phyloP scores from a whole-genome alignment of 1,140 invertebrate genomes.

The Psix sp. region DNA sequence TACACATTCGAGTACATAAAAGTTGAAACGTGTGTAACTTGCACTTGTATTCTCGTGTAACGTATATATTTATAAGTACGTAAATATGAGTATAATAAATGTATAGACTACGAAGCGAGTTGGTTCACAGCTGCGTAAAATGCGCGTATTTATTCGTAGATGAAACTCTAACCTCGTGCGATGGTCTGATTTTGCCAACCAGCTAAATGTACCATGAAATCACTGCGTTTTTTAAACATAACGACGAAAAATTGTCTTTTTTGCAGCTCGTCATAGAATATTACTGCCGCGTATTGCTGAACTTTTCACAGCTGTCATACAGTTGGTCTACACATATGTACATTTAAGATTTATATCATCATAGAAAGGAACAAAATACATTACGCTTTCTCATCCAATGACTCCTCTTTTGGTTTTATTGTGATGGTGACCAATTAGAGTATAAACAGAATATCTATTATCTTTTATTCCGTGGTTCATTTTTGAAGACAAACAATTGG shows the following conservation, averaged over 20 bases:
- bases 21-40: neutral
- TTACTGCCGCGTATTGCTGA: too few relatives aligned
- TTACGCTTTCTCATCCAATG: too few relatives aligned
- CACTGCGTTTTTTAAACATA: slow-evolving; percentile 16
- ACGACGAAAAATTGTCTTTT: slow-evolving; percentile 2
- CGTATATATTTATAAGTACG: slow-evolving; percentile 27
- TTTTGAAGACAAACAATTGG: too few relatives aligned
- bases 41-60: neutral
- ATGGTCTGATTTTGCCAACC: slow-evolving; percentile 27
- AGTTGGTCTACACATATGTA: too few relatives aligned
- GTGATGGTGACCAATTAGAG: too few relatives aligned
- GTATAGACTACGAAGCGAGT: slow-evolving; percentile 17
- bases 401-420: too few relatives aligned
- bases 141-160: slow-evolving; percentile 40
- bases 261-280: neutral
- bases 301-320: too few relatives aligned
- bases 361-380: too few relatives aligned
- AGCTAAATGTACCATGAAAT: slow-evolving; percentile 38
- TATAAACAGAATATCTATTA: too few relatives aligned
- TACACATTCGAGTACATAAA: too few relatives aligned
- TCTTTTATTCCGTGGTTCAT: too few relatives aligned
- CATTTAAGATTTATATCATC: too few relatives aligned
- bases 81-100: slow-evolving; percentile 51
- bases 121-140: slow-evolving; percentile 40
- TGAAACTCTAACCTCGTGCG: slow-evolving; percentile 23